Percentiles rank a stretch among this genome's conserved stretches.
Conservation (phyloP, 2,888 invertebrate species). For the Lasiommata megera region DNA sequence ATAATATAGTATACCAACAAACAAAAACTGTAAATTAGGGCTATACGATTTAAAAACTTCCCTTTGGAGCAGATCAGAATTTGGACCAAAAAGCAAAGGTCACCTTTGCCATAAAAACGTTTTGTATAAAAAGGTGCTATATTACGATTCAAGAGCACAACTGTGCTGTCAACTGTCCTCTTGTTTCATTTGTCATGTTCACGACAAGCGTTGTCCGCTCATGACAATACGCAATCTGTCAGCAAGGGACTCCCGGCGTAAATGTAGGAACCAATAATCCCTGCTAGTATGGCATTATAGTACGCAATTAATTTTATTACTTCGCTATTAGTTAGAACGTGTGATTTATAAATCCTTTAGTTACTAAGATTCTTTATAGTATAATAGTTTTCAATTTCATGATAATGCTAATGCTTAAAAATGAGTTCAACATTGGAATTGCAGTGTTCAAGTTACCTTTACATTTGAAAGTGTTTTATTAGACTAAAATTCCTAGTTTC, state of each 20-base stretch:
- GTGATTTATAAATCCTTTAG: no score
- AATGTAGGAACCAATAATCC: background rate
- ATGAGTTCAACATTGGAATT: no score
- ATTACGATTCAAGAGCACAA: slow-evolving; percentile 3
- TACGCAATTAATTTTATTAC: background rate
- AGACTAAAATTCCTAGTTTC: no score
- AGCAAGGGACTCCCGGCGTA: slow-evolving; percentile 31
- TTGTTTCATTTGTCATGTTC: slow-evolving; percentile 70
- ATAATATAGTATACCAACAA: no score
- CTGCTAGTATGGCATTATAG: background rate
- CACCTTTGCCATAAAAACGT: background rate
- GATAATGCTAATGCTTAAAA: no score
- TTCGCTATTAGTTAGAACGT: background rate
- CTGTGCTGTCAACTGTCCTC: slow-evolving; percentile 63
- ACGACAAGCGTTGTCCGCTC: slow-evolving; percentile 42
- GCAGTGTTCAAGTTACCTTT: no score
- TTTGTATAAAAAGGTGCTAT: background rate
- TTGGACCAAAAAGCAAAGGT: background rate
- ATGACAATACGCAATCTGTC: slow-evolving; percentile 67
- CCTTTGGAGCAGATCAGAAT: no score
- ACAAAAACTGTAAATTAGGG: no score
- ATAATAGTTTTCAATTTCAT: no score
- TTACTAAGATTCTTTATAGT: no score
- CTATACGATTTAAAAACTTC: no score
- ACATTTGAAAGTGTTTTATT: no score